Percentiles rank a stretch among this genome's conserved stretches.
Evolutionary conservation across 1,140 invertebrate genomes (phyloP).

Genomic region (Parapsyche elsis): DNA sequence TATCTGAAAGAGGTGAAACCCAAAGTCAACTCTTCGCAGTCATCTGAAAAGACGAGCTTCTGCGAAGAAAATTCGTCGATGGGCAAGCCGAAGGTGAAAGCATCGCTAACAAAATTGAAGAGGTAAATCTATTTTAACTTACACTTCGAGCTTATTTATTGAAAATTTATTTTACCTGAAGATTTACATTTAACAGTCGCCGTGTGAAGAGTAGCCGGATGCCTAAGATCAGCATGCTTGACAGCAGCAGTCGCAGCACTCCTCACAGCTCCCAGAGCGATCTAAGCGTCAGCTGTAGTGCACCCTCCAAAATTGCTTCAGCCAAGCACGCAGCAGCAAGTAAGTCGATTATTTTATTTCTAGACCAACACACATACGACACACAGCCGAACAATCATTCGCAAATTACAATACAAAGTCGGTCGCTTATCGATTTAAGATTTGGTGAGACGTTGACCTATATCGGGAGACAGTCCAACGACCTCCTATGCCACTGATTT

Average conservation of each 20-base stretch:
- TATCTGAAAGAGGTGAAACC: constrained; percentile 83
- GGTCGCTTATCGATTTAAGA: background rate
- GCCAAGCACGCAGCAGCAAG: constrained; percentile 61
- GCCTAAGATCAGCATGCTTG: constrained; percentile 61
- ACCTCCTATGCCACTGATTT: constrained; percentile 14
- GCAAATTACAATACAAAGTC: background rate
- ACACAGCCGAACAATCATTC: too few relatives aligned
- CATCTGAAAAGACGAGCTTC: constrained; percentile 40
- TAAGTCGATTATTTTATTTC: constrained; percentile 38
- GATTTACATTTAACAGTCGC: constrained; percentile 58
- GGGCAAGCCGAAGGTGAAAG: constrained; percentile 62
- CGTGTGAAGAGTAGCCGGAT: constrained; percentile 67
- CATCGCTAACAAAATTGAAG: constrained; percentile 63
- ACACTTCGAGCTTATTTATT: background rate
- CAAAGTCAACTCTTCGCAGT: constrained; percentile 70
- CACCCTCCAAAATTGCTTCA: constrained; percentile 55
- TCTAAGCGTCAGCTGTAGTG: constrained; percentile 60
- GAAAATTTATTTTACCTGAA: background rate
- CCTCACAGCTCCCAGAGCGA: constrained; percentile 67
- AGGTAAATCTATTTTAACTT: constrained; percentile 58
- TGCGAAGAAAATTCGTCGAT: constrained; percentile 53
- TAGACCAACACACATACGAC: too few relatives aligned
- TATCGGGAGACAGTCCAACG: constrained; percentile 22
- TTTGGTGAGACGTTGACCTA: constrained; percentile 19
- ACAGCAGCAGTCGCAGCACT: constrained; percentile 66